A percentile compares a stretch with the other conserved stretches of the same genome.
Conservation (phyloP, 92 coral and sea anemone genomes). For the Bergia puertoricense region DNA sequence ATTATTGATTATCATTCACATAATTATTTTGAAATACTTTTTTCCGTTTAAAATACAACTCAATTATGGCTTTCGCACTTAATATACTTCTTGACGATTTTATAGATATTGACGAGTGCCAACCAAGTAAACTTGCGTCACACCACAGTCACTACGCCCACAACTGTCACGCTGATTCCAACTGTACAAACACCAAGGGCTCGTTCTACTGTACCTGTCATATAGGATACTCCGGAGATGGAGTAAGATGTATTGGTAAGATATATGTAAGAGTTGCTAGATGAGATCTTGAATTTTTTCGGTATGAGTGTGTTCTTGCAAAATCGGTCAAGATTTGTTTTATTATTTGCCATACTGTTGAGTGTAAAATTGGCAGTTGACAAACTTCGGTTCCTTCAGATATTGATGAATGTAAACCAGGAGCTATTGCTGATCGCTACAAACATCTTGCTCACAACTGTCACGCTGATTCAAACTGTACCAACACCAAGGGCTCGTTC, state of each 20-base stretch:
- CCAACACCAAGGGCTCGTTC: constrained; percentile 39
- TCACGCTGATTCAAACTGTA: constrained; percentile 49
- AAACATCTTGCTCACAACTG: constrained; percentile 52
- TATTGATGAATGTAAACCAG: constrained; percentile 45
- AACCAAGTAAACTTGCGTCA: constrained; percentile 9
- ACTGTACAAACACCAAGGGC: constrained; percentile 80
- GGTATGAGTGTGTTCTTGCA: no score
- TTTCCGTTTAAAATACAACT: neutral
- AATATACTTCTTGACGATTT: no score
- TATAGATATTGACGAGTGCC: constrained; percentile 63
- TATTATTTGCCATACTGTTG: neutral
- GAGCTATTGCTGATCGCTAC: constrained; percentile 15
- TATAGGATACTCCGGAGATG: constrained; percentile 71
- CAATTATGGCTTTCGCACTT: neutral
- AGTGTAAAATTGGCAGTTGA: neutral
- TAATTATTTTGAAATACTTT: no score
- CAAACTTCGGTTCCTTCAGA: constrained; percentile 5
- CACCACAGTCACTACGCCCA: constrained; percentile 55
- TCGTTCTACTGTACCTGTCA: constrained; percentile 85
- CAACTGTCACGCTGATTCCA: constrained; percentile 80
- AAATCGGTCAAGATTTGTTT: neutral
- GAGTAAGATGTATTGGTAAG: constrained; percentile 65
- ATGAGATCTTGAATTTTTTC: neutral
- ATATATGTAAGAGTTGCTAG: neutral
- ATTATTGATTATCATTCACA: no score